Conservation (phyloP, 2,888 invertebrate genomes). For the Napeogenes sylphis region DNA sequence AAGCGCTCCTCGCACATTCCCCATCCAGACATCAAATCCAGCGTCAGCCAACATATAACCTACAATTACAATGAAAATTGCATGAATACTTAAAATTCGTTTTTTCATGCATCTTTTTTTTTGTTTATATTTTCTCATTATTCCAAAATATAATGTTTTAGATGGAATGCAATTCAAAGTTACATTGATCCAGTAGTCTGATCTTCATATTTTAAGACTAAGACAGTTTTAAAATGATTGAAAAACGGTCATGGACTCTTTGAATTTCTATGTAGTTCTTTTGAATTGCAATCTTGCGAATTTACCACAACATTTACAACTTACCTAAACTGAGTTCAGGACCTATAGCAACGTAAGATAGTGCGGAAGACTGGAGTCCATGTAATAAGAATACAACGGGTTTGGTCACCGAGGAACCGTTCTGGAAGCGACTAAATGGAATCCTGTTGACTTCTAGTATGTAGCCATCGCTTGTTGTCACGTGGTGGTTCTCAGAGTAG, state of each 20-base stretch:
- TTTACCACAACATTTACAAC: not conserved
- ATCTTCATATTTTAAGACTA: no score
- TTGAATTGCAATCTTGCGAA: no score
- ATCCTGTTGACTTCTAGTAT: slow-evolving; percentile 41
- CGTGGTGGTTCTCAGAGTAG: slow-evolving; percentile 36
- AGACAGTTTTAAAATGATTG: no score
- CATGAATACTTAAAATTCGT: no score
- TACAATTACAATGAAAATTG: slow-evolving; percentile 40
- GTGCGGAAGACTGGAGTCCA: slow-evolving; percentile 34
- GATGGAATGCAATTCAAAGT: not conserved
- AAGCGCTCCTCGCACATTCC: slow-evolving; percentile 87
- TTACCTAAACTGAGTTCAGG: slow-evolving; percentile 36
- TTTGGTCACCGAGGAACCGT: not conserved
- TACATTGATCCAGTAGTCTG: no score
- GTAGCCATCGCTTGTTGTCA: slow-evolving; percentile 40
- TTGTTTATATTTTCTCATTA: no score
- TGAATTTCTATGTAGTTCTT: no score
- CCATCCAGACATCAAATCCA: slow-evolving; percentile 88
- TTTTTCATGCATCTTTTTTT: no score
- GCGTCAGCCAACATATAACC: slow-evolving; percentile 81
- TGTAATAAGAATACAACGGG: slow-evolving; percentile 41
- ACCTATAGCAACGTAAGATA: slow-evolving; percentile 31
- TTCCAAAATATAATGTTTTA: no score
- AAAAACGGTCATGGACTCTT: no score
- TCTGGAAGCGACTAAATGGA: slow-evolving; percentile 32